These are phyloP conservation scores for Aphidius ervi DNA, from an alignment of 1,140 invertebrate genomes.

Conservation along the genomic window DNA sequence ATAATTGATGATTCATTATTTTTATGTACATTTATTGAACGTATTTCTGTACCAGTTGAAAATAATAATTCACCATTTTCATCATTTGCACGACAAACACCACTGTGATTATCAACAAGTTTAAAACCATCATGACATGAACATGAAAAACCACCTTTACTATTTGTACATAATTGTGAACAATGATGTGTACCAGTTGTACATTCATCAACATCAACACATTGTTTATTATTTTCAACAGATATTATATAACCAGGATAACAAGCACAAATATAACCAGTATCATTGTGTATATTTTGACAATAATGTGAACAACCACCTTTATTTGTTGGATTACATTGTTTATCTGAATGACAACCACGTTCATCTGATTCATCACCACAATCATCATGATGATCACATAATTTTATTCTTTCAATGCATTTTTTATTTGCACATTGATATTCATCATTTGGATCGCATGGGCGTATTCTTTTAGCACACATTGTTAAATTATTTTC, in stretches of 20 bases:
- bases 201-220: constrained; percentile 90
- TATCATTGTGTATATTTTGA: constrained; percentile 69
- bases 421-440: constrained; percentile 91
- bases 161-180: constrained; percentile 85
- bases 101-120: constrained; percentile 68
- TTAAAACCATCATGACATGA: constrained; percentile 80
- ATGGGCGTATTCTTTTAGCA: constrained; percentile 65
- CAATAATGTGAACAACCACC: constrained; percentile 95
- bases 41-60: constrained; percentile 82
- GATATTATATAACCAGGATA: constrained; percentile 81
- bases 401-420: constrained; percentile 73
- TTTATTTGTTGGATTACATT: constrained; percentile 66
- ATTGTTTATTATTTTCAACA: constrained; percentile 69
- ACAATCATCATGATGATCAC: constrained; percentile 79
- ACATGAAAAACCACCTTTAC: constrained; percentile 90
- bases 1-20: constrained; percentile 73
- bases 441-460: constrained; percentile 72
- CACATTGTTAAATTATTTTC: constrained; percentile 91
- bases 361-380: constrained; percentile 84
- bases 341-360: constrained; percentile 77
- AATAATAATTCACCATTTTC: constrained; percentile 64
- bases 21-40: constrained; percentile 65
- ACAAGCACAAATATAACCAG: constrained; percentile 86
- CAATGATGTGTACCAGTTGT: constrained; percentile 77
- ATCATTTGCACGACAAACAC: constrained; percentile 72